Evolutionary conservation across 2,888 invertebrate species (phyloP).

Genomic region (Dichetophora obliterata): DNA sequence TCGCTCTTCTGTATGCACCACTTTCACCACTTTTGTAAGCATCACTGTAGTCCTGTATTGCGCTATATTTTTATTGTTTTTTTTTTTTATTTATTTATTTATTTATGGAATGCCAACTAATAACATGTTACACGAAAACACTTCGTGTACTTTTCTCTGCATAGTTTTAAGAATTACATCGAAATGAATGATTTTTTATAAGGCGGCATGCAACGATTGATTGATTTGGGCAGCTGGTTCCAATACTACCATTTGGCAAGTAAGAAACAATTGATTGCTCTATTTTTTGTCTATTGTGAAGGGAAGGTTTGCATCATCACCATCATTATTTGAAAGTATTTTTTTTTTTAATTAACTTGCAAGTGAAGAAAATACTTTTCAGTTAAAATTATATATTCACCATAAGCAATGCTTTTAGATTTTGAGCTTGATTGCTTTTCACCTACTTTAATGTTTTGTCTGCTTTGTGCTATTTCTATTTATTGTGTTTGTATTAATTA

Average conservation of each 20-base stretch:
- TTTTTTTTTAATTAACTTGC: neutral
- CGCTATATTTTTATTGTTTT: constrained; percentile 31
- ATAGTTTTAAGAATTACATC: constrained; percentile 67
- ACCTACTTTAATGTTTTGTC: neutral
- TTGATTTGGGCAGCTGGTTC: constrained; percentile 37
- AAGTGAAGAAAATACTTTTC: neutral
- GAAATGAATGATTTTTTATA: constrained; percentile 68
- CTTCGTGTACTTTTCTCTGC: constrained; percentile 29
- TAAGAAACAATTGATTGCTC: constrained; percentile 44
- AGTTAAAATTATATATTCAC: neutral
- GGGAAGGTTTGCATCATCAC: constrained; percentile 1
- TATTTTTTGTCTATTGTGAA: constrained; percentile 35
- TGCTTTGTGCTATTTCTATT: neutral
- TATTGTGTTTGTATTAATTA: neutral
- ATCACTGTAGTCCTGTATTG: constrained; percentile 27
- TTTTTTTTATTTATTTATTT: too few species aligned
- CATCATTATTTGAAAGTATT: neutral
- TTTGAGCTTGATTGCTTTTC: neutral
- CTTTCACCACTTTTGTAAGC: constrained; percentile 10
- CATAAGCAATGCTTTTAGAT: constrained; percentile 17
- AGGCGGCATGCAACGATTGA: constrained; percentile 48
- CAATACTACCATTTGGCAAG: constrained; percentile 42
- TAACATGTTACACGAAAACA: constrained; percentile 20
- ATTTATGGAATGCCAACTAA: constrained; percentile 28
- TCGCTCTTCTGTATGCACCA: neutral